These are phyloP conservation scores for Manduca sexta DNA, from an alignment of 1,140 invertebrate species.

Conservation along the genomic window DNA sequence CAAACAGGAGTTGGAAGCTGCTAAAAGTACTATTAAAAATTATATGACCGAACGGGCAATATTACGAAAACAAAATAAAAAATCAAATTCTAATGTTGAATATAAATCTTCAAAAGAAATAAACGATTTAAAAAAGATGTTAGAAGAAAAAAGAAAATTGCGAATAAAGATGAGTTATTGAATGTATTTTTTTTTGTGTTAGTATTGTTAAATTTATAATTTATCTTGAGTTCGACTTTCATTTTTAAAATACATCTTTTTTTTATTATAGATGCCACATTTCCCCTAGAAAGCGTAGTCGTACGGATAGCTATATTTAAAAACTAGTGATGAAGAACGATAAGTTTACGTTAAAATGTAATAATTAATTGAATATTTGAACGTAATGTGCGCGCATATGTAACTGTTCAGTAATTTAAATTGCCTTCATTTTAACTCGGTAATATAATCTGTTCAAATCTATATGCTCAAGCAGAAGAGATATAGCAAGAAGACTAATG, in stretches of 20 bases:
- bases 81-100: conserved; percentile 12
- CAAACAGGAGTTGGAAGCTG: conserved; percentile 43
- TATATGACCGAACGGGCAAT: conserved; percentile 40
- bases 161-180: conserved; percentile 32
- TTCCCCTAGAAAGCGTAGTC: too few relatives aligned
- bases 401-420: not conserved
- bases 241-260: too few relatives aligned
- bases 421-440: not conserved
- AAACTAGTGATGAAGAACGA: too few relatives aligned
- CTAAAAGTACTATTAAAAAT: conserved; percentile 38
- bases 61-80: conserved; percentile 36
- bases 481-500: conserved; percentile 49
- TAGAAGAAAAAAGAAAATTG: conserved; percentile 48
- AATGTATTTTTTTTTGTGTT: conserved; percentile 3
- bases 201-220: not conserved
- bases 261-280: too few relatives aligned
- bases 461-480: conserved; percentile 8
- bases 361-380: too few relatives aligned
- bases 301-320: too few relatives aligned
- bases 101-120: conserved; percentile 41
- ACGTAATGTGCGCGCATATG: too few relatives aligned
- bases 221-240: too few relatives aligned
- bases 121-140: conserved; percentile 43
- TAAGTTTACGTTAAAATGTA: too few relatives aligned
- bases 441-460: not conserved